Base-by-base conservation (phyloP, 2,113 vertebrate species). In the Dipodomys stephensi region DNA sequence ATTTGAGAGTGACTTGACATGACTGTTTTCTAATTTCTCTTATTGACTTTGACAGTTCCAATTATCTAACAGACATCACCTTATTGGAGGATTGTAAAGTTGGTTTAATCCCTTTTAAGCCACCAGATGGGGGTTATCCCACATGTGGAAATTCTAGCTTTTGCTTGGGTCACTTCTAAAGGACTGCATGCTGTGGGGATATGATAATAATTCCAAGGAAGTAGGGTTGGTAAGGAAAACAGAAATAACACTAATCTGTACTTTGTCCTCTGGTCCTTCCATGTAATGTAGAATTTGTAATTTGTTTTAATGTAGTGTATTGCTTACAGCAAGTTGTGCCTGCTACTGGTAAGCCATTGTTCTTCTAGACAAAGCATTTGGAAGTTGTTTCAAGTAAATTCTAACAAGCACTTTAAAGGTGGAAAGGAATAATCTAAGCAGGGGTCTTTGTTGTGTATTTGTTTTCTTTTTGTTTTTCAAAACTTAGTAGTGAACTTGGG, bases 21-120 rank as follows among this genome's bases (percentile, higher is more conserved):
- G 76, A 95, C 93, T 93, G 85, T 93, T 97, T 95, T 96, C 83
- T 92, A 96, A 95, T 79, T 95, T 95, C 95, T 92, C 79, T 97
- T 95, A 97, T 96, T 97, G 92, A 91, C 95, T 96, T 96, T 96
- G 90, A 95, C 82, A 93, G 85, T 94, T 96, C 35, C 73, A 97
- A 92, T 97, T 96, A 97, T 91, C 49, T 72, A 93, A 96, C 39
- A 96, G 79, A 88, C 67, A 86, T 92, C 44, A 85, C 60, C 27
- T 96, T 95, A 90, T 85, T 97, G 95, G 92, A 84, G 53, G 83
- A 90, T 92, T 93, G 79, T 90, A 71, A 94, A 92, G 73, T 88
- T 7, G 16, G 71, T 87, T 67, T 76, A 92, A 93, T 69, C 44
- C 44, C 89, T 60, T 62, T 88, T 87, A 84, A 90, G 32, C 20